Base-by-base conservation (phyloP, 2,113 vertebrate species). In the Ptilorrhoa leucosticta region DNA sequence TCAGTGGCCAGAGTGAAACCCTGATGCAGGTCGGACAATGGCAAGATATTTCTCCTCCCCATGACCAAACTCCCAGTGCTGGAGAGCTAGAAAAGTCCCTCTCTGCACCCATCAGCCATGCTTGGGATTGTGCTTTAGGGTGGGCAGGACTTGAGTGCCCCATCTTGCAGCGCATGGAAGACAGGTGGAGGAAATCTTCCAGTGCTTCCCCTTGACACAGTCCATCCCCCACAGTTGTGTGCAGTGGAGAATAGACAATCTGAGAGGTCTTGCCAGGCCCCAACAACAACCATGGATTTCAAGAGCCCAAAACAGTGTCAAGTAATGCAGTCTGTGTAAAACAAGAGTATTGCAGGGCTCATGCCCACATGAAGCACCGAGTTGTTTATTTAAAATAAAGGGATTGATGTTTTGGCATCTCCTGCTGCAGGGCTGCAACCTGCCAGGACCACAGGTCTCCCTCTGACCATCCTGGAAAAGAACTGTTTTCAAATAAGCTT, bases 151-250 rank as follows among this genome's bases (percentile, higher is more conserved):
- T 51, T 61, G 23, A 17, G 5, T 17, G 18, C 15, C 33, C 20
- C 30, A 50, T 11, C 8, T 86, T 7, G 0, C 26, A 79, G 15
- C 0, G 0, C 1, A 1, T 26, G 26, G 48, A n/a, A 91, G 65
- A 73, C 7, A 60, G 10, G 14, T 13, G 33, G 14, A 30, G 28
- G 17, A 86, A 70, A 75, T 26, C 9, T 65, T 15, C 17, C n/a
- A 10, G 15, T 7, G 23, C 7, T 18, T 66, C 7, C 14, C 9
- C 35, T n/a, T 50, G 44, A 16, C 2, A 10, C 15, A 68, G 13
- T 15, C 22, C 22, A 31, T 65, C 33, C 19, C 40, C 14, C 26
- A 19, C 37, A 16, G 11, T 17, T 2, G 0, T 30, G 28, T 53
- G 31, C 0, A 13, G 16, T n/a, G 30, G 13, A 42, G 61, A 64